Evolutionary conservation across 2,113 vertebrate species (phyloP), one percentile per base, ranked within the genome.

Genomic region (zebrafish (Danio rerio)): DNA sequence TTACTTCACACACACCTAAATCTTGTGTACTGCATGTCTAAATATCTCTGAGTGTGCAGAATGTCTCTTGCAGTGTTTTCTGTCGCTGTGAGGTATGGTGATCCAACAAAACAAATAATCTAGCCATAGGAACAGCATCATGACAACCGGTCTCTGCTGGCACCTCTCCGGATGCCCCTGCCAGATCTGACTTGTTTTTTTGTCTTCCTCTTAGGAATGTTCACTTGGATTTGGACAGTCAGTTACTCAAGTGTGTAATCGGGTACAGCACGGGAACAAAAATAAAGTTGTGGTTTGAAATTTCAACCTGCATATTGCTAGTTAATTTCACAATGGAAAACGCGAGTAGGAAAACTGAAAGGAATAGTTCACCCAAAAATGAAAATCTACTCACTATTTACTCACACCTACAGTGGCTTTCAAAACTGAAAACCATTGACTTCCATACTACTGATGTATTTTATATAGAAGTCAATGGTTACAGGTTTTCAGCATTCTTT

Each of bases 131-230:
- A 91, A 92, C 87, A 55, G 78, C 87, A 88, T 91, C 84, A 21
- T 87, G 85, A 89, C 84, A 89, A 89, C 87, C 86, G 88, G 85
- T 91, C 90, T 91, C 91, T 63, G 91, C 81, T 94, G 91, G 93
- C 91, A 94, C 93, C 91, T 47, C 78, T 69, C 12, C 71, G 88
- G 90, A 85, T 82, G 86, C 84, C 86, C 90, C 82, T 92, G 91
- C 92, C 93, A 93, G 92, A 90, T 92, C 91, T 89, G 88, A 89
- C 90, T 89, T 86, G 91, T 90, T 88, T 91, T 88, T 91, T 88
- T 88, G 52, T 71, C 86, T 83, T 90, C 87, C 66, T 79, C 84
- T 87, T 88, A 92, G 92, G 92, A 94, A 93, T 93, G 92, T 92
- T 86, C 82, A 88, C 86, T 89, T 85, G 88, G 89, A 89, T 87